Conservation (phyloP, 2,113 vertebrate genomes). For the Chaetura pelagica region DNA sequence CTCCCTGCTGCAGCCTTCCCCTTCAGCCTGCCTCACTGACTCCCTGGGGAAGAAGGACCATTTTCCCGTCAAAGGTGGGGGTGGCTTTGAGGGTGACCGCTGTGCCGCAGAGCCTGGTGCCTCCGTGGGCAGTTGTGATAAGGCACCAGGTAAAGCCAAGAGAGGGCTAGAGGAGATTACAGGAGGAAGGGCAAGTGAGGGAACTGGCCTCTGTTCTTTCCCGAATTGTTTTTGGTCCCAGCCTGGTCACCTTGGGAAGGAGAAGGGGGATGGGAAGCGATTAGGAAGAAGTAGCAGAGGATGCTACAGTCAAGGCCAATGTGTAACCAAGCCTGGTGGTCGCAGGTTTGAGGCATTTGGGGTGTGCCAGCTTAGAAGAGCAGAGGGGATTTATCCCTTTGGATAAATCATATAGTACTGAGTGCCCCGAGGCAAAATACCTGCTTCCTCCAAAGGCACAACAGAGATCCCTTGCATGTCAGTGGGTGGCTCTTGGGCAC, state of each 20-base stretch:
- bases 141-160: not conserved
- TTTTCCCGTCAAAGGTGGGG: not conserved
- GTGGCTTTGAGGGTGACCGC: not conserved
- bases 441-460: not conserved
- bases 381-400: not conserved
- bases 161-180: not conserved
- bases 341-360: not conserved
- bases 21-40: not conserved
- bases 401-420: not conserved
- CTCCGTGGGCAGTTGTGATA: not conserved
- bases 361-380: not conserved
- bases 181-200: not conserved
- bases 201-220: rapidly evolving
- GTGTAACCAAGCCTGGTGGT: not conserved
- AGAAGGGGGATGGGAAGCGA: not conserved
- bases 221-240: not conserved
- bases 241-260: not conserved
- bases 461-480: rapidly evolving
- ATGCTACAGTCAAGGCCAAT: not conserved
- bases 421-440: not conserved
- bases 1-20: not conserved
- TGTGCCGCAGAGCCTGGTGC: rapidly evolving
- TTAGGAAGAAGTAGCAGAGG: not conserved
- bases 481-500: not conserved
- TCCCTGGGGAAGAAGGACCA: not conserved